These are phyloP conservation scores for Tetranychus urticae DNA, from an alignment of 1,140 invertebrate genomes.

Conservation along the genomic window DNA sequence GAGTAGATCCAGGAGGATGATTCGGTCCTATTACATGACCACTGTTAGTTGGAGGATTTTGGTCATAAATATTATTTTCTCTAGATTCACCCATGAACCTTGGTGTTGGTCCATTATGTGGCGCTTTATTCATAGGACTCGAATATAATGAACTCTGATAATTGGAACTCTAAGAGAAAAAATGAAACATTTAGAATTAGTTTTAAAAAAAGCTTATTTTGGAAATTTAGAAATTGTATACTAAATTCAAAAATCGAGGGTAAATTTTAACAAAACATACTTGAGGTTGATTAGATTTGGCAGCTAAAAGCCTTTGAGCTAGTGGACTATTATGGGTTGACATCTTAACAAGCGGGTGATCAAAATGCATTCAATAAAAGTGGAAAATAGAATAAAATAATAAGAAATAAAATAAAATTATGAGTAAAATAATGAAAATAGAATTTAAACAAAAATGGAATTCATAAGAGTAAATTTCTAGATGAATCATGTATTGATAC, in stretches of 20 bases:
- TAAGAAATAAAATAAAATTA: neutral
- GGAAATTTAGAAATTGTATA: too few relatives aligned
- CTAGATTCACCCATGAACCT: constrained; percentile 4
- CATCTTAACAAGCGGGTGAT: neutral
- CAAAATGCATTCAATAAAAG: too few relatives aligned
- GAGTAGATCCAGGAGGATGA: constrained; percentile 2
- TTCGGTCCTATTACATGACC: neutral
- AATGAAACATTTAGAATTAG: neutral
- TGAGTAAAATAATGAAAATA: neutral
- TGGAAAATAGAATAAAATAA: too few relatives aligned
- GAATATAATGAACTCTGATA: neutral
- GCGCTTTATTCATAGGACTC: neutral
- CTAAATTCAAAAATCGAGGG: too few relatives aligned
- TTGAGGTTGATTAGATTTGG: neutral
- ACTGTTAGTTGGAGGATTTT: neutral
- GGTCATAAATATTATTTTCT: too few relatives aligned
- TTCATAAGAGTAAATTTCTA: neutral
- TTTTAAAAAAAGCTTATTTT: neutral
- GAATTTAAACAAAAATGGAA: neutral
- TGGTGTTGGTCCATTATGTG: constrained; percentile 5
- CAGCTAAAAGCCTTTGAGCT: constrained; percentile 3
- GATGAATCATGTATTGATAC: too few relatives aligned
- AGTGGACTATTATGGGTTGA: constrained; percentile 4
- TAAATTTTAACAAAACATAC: too few relatives aligned
- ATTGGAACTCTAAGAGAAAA: neutral